Evolutionary conservation across 2,113 vertebrate genomes (phyloP).

Genomic region (Sarotherodon lohbergeri): DNA sequence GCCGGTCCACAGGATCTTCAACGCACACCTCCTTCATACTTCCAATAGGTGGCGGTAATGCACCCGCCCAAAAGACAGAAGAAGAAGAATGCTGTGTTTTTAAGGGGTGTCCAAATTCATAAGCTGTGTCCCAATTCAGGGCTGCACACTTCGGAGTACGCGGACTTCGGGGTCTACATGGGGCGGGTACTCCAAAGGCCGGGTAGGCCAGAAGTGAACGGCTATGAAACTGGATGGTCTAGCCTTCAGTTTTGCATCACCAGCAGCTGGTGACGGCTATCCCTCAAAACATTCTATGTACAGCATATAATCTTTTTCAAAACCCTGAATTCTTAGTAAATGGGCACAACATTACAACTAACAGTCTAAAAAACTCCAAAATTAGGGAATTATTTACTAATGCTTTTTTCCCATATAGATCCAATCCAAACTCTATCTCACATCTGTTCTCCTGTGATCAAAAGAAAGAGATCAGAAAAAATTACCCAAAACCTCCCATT

Average conservation of each 20-base stretch:
- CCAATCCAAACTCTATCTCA: not conserved
- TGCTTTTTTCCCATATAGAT: not conserved
- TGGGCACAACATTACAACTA: not conserved
- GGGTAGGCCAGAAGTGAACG: not conserved
- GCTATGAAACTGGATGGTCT: not conserved
- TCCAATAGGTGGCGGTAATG: not conserved
- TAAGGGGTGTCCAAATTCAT: not conserved
- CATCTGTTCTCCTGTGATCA: not conserved
- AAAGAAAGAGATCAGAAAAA: not conserved
- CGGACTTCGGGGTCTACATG: not conserved
- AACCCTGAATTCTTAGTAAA: not conserved
- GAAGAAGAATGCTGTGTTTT: not conserved
- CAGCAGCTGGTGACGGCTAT: not conserved
- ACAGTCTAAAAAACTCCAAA: not conserved
- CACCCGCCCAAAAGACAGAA: not conserved
- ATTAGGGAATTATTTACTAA: not conserved
- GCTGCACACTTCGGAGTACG: not conserved
- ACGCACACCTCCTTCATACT: not conserved
- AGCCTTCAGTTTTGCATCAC: not conserved
- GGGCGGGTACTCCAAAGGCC: not conserved
- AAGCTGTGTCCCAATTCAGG: too few relatives aligned
- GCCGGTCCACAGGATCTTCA: not conserved
- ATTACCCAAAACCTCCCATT: too few relatives aligned
- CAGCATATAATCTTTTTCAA: not conserved
- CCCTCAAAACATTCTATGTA: not conserved